phyloP scores from a whole-genome alignment of 2,888 invertebrate genomes.

The Bugulina stolonifera region DNA sequence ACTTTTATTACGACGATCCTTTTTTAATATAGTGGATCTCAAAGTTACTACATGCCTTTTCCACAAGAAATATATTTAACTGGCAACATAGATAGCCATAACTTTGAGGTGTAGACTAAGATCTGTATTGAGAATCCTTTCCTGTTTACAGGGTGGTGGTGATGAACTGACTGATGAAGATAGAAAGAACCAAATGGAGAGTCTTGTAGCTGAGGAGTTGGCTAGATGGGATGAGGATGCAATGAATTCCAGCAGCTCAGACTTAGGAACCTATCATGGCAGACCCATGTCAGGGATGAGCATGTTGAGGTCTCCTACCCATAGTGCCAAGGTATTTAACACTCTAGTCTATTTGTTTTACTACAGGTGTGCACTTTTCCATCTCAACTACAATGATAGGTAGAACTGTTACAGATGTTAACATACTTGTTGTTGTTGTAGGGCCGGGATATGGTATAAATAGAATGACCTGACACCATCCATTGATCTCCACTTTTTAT shows the following conservation, averaged over 20 bases:
- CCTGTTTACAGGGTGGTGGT: slow-evolving; percentile 10
- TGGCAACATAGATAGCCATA: too few species aligned
- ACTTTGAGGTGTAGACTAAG: too few species aligned
- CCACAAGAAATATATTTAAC: too few species aligned
- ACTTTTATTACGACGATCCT: too few species aligned
- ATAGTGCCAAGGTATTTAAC: background rate
- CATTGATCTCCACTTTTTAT: too few species aligned
- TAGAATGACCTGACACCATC: too few species aligned
- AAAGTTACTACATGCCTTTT: too few species aligned
- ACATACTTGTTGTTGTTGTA: background rate
- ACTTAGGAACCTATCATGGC: slow-evolving; percentile 16
- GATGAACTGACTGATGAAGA: slow-evolving; percentile 28
- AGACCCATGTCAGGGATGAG: slow-evolving; percentile 19
- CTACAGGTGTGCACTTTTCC: too few species aligned
- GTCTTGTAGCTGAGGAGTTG: slow-evolving; percentile 26
- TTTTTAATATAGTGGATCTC: too few species aligned
- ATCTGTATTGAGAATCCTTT: too few species aligned
- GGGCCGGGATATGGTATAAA: background rate
- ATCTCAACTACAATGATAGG: background rate
- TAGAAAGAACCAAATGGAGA: slow-evolving; percentile 27
- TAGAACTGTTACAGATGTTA: background rate
- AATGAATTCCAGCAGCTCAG: slow-evolving; percentile 23
- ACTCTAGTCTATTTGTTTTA: too few species aligned
- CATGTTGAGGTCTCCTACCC: background rate
- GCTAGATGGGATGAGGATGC: slow-evolving; percentile 25